Conservation (phyloP, 2,888 invertebrate species). For the Chrysolina americana region DNA sequence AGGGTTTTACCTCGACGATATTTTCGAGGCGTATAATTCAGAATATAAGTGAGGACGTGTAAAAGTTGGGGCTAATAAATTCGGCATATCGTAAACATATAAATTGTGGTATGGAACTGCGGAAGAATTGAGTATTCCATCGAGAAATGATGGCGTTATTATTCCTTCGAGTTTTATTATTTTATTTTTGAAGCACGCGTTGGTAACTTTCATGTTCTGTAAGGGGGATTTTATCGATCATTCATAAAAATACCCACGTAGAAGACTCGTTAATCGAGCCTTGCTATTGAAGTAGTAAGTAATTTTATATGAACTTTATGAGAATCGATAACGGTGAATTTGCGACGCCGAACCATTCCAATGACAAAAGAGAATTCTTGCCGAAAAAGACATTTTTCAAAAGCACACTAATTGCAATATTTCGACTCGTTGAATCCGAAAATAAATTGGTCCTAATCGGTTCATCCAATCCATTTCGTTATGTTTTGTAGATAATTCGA, state of each 20-base stretch:
- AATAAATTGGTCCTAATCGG: too few species aligned
- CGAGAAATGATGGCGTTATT: conserved; percentile 11
- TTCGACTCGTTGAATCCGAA: too few species aligned
- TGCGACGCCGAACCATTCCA: too few species aligned
- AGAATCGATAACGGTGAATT: too few species aligned
- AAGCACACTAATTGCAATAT: too few species aligned
- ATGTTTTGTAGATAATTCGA: not conserved
- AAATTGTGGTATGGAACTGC: conserved; percentile 7
- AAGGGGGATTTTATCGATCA: not conserved
- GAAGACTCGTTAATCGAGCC: not conserved
- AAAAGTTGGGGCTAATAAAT: not conserved
- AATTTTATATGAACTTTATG: too few species aligned
- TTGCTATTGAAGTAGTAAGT: not conserved
- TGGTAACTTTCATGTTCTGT: not conserved
- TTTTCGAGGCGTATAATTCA: not conserved
- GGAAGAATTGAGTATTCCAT: conserved; percentile 4
- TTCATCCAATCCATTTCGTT: too few species aligned
- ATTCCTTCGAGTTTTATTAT: not conserved
- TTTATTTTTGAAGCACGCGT: conserved; percentile 2
- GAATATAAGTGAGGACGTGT: conserved; percentile 17
- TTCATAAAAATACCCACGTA: not conserved
- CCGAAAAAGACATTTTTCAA: too few species aligned
- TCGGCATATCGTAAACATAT: conserved; percentile 16
- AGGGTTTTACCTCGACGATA: conserved; percentile 6
- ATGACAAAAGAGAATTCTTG: too few species aligned